Evolutionary conservation across 2,113 vertebrate species (phyloP).

Genomic region (Elephas maximus): DNA sequence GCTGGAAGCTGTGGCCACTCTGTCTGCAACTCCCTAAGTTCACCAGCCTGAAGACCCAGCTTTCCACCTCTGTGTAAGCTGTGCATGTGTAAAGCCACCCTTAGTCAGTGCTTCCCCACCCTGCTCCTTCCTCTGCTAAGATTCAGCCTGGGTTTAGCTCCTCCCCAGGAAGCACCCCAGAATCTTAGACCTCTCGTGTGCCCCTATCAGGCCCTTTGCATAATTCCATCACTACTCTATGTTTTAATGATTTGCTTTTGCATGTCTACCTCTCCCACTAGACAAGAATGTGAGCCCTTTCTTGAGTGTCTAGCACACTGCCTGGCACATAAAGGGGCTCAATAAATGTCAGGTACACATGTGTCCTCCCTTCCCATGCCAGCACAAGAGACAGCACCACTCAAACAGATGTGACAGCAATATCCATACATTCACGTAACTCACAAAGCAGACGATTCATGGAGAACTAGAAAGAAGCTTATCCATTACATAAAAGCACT

Average conservation of each 20-base stretch:
- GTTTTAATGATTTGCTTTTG: background rate
- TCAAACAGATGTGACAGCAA: background rate
- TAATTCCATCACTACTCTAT: background rate
- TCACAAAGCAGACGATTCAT: background rate
- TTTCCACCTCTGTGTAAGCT: background rate
- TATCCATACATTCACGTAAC: background rate
- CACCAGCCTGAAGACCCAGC: background rate
- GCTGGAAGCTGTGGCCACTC: too few relatives aligned
- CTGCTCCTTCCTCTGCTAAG: background rate
- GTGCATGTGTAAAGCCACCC: background rate
- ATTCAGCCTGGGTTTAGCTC: background rate
- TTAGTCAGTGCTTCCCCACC: background rate
- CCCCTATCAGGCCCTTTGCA: background rate
- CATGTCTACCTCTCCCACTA: background rate
- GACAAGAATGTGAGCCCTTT: background rate
- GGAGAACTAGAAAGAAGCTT: background rate
- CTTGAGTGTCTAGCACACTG: background rate
- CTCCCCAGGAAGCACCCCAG: slow-evolving; percentile 37
- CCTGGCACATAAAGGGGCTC: background rate
- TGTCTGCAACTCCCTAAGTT: background rate
- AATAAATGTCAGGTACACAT: background rate
- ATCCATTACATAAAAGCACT: background rate
- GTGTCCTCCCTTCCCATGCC: background rate
- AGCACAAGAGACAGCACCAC: background rate
- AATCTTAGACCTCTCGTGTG: background rate